phyloP scores from a whole-genome alignment of 2,888 invertebrate genomes.

The Minunthozetes semirufus region DNA sequence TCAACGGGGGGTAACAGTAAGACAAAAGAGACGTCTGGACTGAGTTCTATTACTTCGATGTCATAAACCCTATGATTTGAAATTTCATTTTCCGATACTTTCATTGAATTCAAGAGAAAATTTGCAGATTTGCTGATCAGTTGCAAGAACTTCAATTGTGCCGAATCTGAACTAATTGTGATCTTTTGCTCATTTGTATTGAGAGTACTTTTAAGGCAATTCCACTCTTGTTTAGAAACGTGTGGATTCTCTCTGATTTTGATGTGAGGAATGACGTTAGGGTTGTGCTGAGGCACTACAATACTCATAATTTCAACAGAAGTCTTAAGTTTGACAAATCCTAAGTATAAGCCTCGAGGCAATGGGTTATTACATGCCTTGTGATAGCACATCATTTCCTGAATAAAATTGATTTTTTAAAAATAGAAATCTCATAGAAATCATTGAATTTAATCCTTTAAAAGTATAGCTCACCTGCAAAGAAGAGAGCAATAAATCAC shows the following conservation, averaged over 20 bases:
- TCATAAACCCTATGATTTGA: constrained; percentile 70
- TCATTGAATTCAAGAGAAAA: constrained; percentile 21
- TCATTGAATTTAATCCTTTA: background rate
- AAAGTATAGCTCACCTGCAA: constrained; percentile 29
- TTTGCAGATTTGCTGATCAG: constrained; percentile 5
- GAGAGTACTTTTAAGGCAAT: constrained; percentile 26
- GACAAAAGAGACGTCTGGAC: constrained; percentile 80
- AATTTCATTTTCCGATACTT: constrained; percentile 70
- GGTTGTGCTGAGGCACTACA: constrained; percentile 82
- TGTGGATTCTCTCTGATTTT: constrained; percentile 91
- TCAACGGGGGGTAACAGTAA: constrained; percentile 87
- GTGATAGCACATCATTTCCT: constrained; percentile 60
- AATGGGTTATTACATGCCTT: constrained; percentile 76
- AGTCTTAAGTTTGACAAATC: constrained; percentile 91
- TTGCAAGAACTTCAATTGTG: constrained; percentile 34
- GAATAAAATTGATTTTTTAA: constrained; percentile 33
- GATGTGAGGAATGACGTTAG: constrained; percentile 89
- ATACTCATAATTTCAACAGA: constrained; percentile 90
- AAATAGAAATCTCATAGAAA: constrained; percentile 3
- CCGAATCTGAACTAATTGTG: background rate
- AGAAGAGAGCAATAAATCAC: constrained; percentile 28
- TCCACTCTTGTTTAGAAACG: constrained; percentile 71
- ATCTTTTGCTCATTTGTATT: constrained; percentile 8
- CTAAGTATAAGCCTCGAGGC: constrained; percentile 81
- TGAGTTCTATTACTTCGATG: constrained; percentile 85